Evolutionary conservation across 30 jellyfish, hydroid and myxozoan genomes (phyloP).

Genomic region (Cassiopea xamachana): DNA sequence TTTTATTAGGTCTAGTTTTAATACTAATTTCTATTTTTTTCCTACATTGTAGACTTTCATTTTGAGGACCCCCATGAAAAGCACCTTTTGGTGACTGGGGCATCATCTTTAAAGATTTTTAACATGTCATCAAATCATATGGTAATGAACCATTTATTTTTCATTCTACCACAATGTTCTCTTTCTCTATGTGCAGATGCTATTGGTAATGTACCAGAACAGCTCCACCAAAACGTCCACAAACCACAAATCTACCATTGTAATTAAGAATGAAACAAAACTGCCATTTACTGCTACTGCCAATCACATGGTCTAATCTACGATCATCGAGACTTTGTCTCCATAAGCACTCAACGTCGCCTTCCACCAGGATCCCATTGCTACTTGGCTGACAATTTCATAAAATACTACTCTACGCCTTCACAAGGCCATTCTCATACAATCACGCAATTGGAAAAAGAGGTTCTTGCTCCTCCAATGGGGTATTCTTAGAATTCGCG

Average conservation of each 20-base stretch:
- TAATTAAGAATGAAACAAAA: neutral
- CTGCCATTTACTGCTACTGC: neutral
- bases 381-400: neutral
- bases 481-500: constrained; percentile 32
- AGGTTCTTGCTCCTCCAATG: neutral
- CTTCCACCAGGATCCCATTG: neutral
- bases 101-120: neutral
- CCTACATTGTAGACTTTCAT: too few relatives aligned
- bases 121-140: too few relatives aligned
- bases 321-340: neutral
- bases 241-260: neutral
- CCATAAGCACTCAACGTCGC: neutral
- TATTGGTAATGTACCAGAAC: too few relatives aligned
- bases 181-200: too few relatives aligned
- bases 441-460: constrained; percentile 1
- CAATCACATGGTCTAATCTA: neutral
- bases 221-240: too few relatives aligned
- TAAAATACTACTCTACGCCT: too few relatives aligned
- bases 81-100: neutral
- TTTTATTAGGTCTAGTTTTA: too few relatives aligned
- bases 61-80: neutral
- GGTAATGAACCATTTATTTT: too few relatives aligned
- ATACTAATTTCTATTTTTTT: too few relatives aligned
- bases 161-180: too few relatives aligned
- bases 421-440: too few relatives aligned